Base-by-base conservation (phyloP, 2,797 vertebrate genomes). In the Clamator glandarius region DNA sequence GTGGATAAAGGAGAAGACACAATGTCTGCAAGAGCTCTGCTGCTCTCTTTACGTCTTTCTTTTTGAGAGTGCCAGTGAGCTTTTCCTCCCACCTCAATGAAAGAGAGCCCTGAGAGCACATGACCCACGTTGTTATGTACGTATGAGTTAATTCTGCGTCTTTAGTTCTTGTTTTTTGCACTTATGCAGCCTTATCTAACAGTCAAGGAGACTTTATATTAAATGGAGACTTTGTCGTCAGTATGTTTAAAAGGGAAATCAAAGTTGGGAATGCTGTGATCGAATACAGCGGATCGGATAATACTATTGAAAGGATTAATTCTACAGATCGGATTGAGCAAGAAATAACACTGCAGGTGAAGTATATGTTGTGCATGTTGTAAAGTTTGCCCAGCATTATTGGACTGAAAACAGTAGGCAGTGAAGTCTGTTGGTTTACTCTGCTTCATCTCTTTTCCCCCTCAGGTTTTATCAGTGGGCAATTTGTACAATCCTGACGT, bases 211-310 rank as follows among this genome's bases (percentile, higher is more conserved):
- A 99, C 97, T 99, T 98, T 98, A 98, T 99, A 97, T 98, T 99
- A 78, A 99, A 99, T 80, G 99, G 99, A 93, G 98, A 99, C 95
- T 99, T 99, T 96, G 99, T 99, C 94, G 99, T 99, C 98, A 99
- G 99, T 94, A 99, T 99, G 99, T 99, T 99, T 98, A 99, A 99
- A 98, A 99, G 98, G 98, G 99, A 99, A 98, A 99, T 99, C 96
- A 99, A 98, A 97, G 97, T 99, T 87, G 99, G 99, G 92, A 99
- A 98, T 72, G 98, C 98, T 29, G 90, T 99, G 83, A 98, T 99
- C 13, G 99, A 99, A 92, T 99, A 99, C 97, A 99, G 99, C 1
- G 99, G 99, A 50, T 99, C 99, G 3, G 98, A 99, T 97, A 98
- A 99, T 52, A 80, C 98, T 10, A 86, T 99, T n/a, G 99, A 99